Evolutionary conservation across 2,888 invertebrate genomes (phyloP).

Genomic region (Tanypteryx hageni): DNA sequence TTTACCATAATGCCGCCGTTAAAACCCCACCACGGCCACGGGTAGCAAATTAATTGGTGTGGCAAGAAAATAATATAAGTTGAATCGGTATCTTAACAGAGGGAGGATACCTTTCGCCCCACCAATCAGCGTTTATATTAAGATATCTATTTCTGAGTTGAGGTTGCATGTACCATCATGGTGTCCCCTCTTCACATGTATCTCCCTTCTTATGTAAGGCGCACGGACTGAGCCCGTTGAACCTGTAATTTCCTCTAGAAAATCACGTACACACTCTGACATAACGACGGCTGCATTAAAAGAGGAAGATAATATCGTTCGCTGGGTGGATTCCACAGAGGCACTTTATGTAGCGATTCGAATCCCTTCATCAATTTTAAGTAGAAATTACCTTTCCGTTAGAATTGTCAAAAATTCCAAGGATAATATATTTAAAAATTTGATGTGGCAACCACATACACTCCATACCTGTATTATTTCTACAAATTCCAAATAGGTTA

Average conservation of each 20-base stretch:
- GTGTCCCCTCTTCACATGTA: neutral
- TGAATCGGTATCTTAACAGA: neutral
- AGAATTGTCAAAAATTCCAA: no score
- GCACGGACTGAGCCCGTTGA: neutral
- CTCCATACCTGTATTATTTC: no score
- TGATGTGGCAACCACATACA: no score
- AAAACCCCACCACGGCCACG: neutral
- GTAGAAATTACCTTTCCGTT: no score
- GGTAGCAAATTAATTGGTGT: neutral
- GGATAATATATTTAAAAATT: no score
- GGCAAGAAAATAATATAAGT: neutral
- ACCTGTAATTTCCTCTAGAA: neutral
- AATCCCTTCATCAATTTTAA: no score
- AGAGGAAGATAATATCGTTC: no score
- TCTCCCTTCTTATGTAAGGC: neutral
- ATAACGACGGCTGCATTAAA: no score
- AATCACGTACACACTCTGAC: neutral
- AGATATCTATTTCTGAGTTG: neutral
- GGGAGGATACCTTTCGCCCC: neutral
- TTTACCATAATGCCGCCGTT: no score
- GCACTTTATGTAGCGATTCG: no score
- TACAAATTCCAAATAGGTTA: no score
- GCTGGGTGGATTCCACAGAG: no score
- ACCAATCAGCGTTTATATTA: conserved; percentile 14
- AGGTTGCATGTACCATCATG: conserved; percentile 11